Percentiles rank a stretch among this genome's conserved stretches.
phyloP scores from a whole-genome alignment of 2,113 vertebrate genomes.

The Triplophysa rosa region DNA sequence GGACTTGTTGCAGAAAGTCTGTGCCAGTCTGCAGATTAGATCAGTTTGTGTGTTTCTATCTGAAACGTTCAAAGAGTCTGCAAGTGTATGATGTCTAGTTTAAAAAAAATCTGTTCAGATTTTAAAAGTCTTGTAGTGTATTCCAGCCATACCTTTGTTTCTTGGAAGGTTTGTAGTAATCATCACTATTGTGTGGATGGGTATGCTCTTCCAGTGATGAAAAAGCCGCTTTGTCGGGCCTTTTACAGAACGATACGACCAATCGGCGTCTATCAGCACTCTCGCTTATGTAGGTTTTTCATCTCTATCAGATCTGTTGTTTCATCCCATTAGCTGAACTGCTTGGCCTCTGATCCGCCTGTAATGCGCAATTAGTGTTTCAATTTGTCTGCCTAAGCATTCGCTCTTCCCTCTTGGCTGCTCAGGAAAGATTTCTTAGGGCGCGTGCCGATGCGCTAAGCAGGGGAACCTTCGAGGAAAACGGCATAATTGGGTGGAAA shows the following conservation, averaged over 20 bases:
- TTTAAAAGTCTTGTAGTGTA: no score
- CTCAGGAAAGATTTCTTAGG: constrained; percentile 5
- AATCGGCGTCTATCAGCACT: not conserved
- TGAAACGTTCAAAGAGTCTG: no score
- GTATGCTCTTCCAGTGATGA: not conserved
- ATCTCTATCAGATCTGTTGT: constrained; percentile 36
- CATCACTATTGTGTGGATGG: no score
- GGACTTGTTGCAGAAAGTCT: no score
- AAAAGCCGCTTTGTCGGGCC: not conserved
- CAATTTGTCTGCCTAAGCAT: constrained; percentile 44
- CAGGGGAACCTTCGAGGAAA: not conserved
- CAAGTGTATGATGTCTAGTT: no score
- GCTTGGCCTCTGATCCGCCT: constrained; percentile 37
- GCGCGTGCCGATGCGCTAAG: not conserved
- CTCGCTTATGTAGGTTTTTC: not conserved
- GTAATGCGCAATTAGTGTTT: constrained; percentile 48
- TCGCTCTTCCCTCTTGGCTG: constrained; percentile 18
- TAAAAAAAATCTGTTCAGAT: no score
- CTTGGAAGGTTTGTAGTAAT: not conserved
- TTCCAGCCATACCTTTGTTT: not conserved
- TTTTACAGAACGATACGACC: constrained; percentile 6
- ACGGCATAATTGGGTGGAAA: not conserved
- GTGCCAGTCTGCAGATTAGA: no score
- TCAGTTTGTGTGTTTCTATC: no score
- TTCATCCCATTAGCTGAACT: constrained; percentile 39